A percentile compares a stretch with the other conserved stretches of the same genome.
phyloP scores from a whole-genome alignment of 2,797 vertebrate species.

The Crenuchus spilurus region DNA sequence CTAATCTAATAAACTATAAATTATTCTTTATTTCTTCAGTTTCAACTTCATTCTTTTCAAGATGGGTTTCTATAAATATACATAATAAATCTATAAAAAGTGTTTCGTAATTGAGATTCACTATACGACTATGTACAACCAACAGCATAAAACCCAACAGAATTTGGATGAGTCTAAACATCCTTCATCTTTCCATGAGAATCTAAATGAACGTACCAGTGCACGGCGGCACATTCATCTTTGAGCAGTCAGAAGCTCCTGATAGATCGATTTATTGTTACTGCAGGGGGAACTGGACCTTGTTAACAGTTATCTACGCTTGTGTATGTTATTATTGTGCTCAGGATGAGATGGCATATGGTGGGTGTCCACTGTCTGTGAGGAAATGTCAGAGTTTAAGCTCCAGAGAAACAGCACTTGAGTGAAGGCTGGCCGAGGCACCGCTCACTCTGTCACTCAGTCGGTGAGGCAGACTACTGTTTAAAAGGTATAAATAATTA shows the following conservation, averaged over 20 bases:
- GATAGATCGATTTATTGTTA: too few species aligned
- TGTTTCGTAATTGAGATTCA: slow-evolving; percentile 43
- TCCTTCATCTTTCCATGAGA: slow-evolving; percentile 71
- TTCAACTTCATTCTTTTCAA: slow-evolving; percentile 33
- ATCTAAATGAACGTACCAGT: slow-evolving; percentile 27
- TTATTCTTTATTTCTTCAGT: slow-evolving; percentile 57
- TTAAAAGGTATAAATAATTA: slow-evolving; percentile 76
- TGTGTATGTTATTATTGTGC: too few species aligned
- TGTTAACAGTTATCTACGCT: too few species aligned
- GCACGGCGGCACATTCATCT: slow-evolving; percentile 17
- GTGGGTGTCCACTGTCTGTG: not conserved
- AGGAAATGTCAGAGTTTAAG: not conserved
- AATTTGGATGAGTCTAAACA: slow-evolving; percentile 66
- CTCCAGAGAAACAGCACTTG: not conserved
- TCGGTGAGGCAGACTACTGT: slow-evolving; percentile 18
- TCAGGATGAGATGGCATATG: not conserved
- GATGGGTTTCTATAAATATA: slow-evolving; percentile 61
- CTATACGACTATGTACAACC: slow-evolving; percentile 63
- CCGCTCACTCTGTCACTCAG: slow-evolving; percentile 15
- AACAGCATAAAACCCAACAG: slow-evolving; percentile 34
- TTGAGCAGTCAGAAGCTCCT: not conserved
- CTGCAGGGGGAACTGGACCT: too few species aligned
- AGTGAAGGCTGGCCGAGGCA: not conserved
- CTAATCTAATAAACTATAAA: slow-evolving; percentile 5
- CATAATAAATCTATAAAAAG: slow-evolving; percentile 54